phyloP scores from a whole-genome alignment of 2,888 invertebrate species.

The Bombylius major region DNA sequence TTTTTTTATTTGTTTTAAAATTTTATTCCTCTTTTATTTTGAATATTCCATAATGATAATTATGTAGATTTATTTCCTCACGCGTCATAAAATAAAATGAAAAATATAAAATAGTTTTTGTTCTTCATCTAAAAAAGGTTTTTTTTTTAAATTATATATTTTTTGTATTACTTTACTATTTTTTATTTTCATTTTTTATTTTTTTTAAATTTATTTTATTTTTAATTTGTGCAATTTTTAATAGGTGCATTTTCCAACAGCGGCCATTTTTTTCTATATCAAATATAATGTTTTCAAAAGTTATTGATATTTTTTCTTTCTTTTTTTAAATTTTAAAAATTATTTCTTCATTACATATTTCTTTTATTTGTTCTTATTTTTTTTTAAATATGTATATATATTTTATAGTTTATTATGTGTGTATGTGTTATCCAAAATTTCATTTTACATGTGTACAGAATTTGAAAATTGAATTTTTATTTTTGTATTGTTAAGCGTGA shows the following conservation, averaged over 20 bases:
- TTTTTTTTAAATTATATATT: neutral
- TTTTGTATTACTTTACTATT: neutral
- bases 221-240: conserved; percentile 11
- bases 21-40: too few relatives aligned
- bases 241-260: conserved; percentile 13
- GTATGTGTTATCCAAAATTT: too few relatives aligned
- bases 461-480: too few relatives aligned
- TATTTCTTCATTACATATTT: neutral
- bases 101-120: too few relatives aligned
- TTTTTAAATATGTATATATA: conserved; percentile 3
- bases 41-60: too few relatives aligned
- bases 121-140: too few relatives aligned
- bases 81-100: too few relatives aligned
- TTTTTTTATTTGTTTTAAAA: too few relatives aligned
- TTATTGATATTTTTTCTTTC: neutral
- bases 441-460: too few relatives aligned
- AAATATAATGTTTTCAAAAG: neutral
- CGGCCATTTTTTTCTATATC: conserved; percentile 2
- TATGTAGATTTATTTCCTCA: too few relatives aligned
- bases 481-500: too few relatives aligned
- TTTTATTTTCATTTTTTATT: neutral
- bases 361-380: neutral
- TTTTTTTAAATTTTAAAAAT: neutral
- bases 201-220: neutral
- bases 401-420: neutral